Evolutionary conservation across 2,113 vertebrate species (phyloP).

Genomic region (Anoura caudifer): DNA sequence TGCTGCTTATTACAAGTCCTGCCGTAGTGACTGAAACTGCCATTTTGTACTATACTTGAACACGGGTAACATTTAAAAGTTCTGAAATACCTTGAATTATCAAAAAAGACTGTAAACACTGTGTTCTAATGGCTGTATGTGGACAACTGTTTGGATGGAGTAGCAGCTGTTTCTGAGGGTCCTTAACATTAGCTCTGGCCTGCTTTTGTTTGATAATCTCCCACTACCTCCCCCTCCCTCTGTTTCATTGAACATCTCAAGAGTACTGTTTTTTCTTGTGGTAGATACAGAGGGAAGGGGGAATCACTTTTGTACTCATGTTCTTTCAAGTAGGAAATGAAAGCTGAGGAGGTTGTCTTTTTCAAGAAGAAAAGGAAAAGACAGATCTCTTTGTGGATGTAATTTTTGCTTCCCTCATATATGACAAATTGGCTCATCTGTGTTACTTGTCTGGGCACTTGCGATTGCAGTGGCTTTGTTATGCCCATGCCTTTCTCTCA

Average conservation of each 20-base stretch:
- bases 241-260: rapidly evolving
- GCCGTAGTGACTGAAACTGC: background rate
- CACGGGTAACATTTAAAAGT: background rate
- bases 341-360: background rate
- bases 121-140: background rate
- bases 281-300: background rate
- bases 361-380: background rate
- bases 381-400: background rate
- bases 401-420: background rate
- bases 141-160: background rate
- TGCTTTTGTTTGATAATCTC: too few species aligned
- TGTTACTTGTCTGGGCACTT: too few species aligned
- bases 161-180: background rate
- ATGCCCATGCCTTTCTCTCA: background rate
- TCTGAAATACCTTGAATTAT: background rate
- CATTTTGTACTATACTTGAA: background rate
- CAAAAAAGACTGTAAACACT: background rate
- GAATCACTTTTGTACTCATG: background rate
- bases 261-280: background rate
- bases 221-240: rapidly evolving
- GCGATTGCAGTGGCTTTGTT: background rate
- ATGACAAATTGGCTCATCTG: too few species aligned
- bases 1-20: background rate
- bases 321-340: background rate
- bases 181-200: background rate